These are phyloP conservation scores for Physeter macrocephalus DNA, from an alignment of 2,113 vertebrate species.

Conservation along the genomic window DNA sequence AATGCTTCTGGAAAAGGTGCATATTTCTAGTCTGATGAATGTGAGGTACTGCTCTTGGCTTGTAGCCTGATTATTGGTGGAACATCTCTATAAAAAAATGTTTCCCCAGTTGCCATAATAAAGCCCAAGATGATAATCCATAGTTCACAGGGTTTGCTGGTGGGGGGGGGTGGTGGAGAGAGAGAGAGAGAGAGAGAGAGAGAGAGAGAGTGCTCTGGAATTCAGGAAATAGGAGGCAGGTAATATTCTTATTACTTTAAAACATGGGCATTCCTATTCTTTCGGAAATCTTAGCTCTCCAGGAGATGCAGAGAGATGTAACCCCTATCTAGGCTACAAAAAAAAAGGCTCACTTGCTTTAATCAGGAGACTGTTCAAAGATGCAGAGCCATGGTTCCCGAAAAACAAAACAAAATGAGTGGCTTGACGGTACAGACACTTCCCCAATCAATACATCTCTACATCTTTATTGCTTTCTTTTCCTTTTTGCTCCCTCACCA, in stretches of 20 bases:
- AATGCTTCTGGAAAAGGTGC: background rate
- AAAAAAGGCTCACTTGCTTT: background rate
- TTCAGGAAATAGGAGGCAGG: background rate
- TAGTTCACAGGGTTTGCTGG: background rate
- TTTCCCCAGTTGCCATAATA: background rate
- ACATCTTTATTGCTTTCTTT: background rate
- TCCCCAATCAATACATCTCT: background rate
- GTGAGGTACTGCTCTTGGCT: background rate
- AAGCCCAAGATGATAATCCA: background rate
- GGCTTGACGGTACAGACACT: accelerated
- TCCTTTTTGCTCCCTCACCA: background rate
- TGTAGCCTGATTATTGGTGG: background rate
- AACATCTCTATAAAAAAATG: background rate
- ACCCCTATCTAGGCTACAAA: background rate
- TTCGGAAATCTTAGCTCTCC: background rate
- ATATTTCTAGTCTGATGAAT: background rate
- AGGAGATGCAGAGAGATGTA: background rate
- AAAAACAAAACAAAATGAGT: background rate
- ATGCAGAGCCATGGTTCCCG: background rate
- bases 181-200: background rate
- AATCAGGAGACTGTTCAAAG: slow-evolving; percentile 40
- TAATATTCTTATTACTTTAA: background rate
- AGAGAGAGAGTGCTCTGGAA: background rate
- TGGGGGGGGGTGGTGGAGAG: background rate
- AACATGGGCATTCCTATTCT: background rate